Conservation (phyloP, 2,113 vertebrate genomes). For the Sapajus apella region DNA sequence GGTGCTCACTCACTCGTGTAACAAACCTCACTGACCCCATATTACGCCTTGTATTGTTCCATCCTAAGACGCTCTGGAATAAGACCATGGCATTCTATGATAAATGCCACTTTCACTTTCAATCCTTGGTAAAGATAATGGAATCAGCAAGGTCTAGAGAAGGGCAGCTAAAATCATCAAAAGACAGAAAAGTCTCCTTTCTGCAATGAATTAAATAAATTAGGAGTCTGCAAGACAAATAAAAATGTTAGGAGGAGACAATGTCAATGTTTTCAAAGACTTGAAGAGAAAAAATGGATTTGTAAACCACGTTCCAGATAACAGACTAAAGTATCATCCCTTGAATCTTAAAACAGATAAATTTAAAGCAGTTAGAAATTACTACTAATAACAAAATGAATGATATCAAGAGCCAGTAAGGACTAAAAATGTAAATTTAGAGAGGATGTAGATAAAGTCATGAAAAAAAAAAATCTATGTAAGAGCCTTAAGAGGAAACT, state of each 20-base stretch:
- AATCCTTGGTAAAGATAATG: constrained; percentile 44
- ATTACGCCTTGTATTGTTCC: not conserved
- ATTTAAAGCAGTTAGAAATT: not conserved
- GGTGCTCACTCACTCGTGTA: not conserved
- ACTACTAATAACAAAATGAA: not conserved
- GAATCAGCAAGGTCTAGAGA: constrained; percentile 47
- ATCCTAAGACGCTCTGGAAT: not conserved
- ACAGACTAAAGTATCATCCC: not conserved
- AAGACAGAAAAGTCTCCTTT: constrained; percentile 38
- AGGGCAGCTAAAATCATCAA: constrained; percentile 12
- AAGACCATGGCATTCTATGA: constrained; percentile 8
- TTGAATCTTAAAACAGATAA: not conserved
- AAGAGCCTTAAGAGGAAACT: not conserved
- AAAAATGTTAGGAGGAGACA: constrained; percentile 42
- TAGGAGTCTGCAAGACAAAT: constrained; percentile 47
- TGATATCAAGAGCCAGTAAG: not conserved
- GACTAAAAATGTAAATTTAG: not conserved
- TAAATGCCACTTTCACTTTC: constrained; percentile 36
- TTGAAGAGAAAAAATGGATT: not conserved
- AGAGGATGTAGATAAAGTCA: not conserved
- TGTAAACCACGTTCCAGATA: not conserved
- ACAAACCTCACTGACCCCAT: not conserved
- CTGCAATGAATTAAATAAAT: constrained; percentile 43
- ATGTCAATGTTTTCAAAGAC: not conserved
- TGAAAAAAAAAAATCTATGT: not conserved